Conservation (phyloP, 2,888 invertebrate genomes). For the Neoascia interrupta region DNA sequence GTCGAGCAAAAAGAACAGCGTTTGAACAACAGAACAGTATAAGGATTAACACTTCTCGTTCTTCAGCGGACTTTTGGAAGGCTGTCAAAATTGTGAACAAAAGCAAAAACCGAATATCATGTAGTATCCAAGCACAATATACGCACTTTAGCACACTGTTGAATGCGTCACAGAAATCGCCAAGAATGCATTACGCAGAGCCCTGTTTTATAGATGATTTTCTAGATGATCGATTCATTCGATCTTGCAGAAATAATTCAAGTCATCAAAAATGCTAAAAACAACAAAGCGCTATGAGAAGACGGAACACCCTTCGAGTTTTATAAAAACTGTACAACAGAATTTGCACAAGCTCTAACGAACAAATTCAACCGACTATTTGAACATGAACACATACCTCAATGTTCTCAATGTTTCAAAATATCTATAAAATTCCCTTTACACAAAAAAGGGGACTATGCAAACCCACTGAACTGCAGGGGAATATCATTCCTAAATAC, state of each 20-base stretch:
- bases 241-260: neutral
- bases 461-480: neutral
- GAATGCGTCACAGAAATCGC: neutral
- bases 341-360: neutral
- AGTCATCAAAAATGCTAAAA: neutral
- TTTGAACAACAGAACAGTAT: neutral
- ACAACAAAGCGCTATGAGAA: constrained; percentile 4
- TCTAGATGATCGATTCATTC: neutral
- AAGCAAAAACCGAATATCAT: neutral
- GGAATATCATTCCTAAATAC: neutral
- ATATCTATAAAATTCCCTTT: neutral
- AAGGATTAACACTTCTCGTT: neutral
- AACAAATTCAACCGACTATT: neutral
- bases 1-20: neutral
- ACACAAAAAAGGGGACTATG: neutral
- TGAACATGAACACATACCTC: no score
- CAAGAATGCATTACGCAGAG: constrained; percentile 1
- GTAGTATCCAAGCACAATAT: neutral
- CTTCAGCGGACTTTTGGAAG: constrained; percentile 7
- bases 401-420: no score
- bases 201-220: neutral
- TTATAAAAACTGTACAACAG: neutral
- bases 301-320: constrained; percentile 9
- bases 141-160: constrained; percentile 1
- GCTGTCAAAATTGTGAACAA: neutral